phyloP scores from a whole-genome alignment of 2,797 vertebrate genomes.

The Coregonus suidteri region DNA sequence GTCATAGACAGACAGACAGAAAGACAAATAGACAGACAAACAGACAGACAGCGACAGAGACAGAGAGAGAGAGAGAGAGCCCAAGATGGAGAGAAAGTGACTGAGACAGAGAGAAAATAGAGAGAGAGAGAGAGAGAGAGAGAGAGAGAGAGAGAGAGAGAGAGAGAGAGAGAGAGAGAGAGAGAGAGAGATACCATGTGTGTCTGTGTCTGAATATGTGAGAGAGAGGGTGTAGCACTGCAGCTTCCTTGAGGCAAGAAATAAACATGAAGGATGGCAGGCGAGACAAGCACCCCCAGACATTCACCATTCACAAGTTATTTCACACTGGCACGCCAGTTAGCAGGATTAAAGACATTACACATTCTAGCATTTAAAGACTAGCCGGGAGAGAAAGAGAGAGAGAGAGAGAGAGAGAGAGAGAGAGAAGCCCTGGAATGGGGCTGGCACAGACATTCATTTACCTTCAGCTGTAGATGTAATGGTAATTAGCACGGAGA shows the following conservation, averaged over 20 bases:
- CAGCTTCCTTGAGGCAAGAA: slow-evolving; percentile 33
- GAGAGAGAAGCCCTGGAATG: slow-evolving; percentile 8
- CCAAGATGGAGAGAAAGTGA: not conserved
- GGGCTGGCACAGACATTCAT: slow-evolving; percentile 39
- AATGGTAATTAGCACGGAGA: slow-evolving; percentile 15
- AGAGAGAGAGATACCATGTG: no score
- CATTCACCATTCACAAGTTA: slow-evolving; percentile 40
- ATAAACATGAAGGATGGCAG: slow-evolving; percentile 47
- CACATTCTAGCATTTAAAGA: slow-evolving; percentile 45
- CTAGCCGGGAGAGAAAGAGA: slow-evolving; percentile 40
- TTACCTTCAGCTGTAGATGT: slow-evolving; percentile 5
- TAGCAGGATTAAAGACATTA: slow-evolving; percentile 46
- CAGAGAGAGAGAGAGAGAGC: not conserved
- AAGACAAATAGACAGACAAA: not conserved
- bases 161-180: no score
- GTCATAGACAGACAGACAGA: not conserved
- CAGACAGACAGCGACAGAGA: not conserved
- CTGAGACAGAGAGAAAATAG: not conserved
- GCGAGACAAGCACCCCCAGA: slow-evolving; percentile 48
- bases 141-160: not conserved
- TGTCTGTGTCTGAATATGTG: no score
- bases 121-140: not conserved
- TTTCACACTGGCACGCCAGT: slow-evolving; percentile 48
- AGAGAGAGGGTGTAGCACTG: not conserved
- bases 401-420: not conserved